These are phyloP conservation scores for Lymantria dispar DNA, from an alignment of 2,888 invertebrate species.

Conservation along the genomic window DNA sequence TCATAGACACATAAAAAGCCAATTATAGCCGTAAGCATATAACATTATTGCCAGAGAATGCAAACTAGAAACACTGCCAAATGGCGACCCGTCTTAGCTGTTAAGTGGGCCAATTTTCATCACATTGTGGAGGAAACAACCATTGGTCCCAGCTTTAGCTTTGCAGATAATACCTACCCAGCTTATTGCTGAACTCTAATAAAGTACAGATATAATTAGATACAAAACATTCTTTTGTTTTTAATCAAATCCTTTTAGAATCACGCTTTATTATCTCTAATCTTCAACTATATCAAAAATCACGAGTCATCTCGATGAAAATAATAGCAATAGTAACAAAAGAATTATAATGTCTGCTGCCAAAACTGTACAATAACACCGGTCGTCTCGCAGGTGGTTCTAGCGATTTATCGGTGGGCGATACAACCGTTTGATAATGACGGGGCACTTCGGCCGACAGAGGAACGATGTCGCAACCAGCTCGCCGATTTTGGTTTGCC, in stretches of 20 bases:
- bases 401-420: conserved; percentile 70
- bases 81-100: no score
- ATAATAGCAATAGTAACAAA: conserved; percentile 74
- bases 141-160: no score
- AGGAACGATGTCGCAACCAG: conserved; percentile 65
- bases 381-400: conserved; percentile 65
- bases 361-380: conserved; percentile 67
- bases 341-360: conserved; percentile 74
- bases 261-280: conserved; percentile 50
- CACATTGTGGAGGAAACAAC: no score
- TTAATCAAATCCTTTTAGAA: conserved; percentile 49
- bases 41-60: no score
- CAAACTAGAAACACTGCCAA: no score
- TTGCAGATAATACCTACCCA: no score
- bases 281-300: conserved; percentile 52
- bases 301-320: conserved; percentile 67
- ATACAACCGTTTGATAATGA: conserved; percentile 66
- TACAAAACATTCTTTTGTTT: conserved; percentile 38
- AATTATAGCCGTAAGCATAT: no score
- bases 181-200: not conserved
- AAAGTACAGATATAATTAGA: conserved; percentile 21
- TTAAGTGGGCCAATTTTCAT: no score
- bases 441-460: conserved; percentile 48
- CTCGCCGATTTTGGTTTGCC: conserved; percentile 71
- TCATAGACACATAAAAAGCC: no score